Evolutionary conservation across 2,113 vertebrate genomes (phyloP), one percentile per base, ranked within the genome.

Genomic region (Pteronura brasiliensis): DNA sequence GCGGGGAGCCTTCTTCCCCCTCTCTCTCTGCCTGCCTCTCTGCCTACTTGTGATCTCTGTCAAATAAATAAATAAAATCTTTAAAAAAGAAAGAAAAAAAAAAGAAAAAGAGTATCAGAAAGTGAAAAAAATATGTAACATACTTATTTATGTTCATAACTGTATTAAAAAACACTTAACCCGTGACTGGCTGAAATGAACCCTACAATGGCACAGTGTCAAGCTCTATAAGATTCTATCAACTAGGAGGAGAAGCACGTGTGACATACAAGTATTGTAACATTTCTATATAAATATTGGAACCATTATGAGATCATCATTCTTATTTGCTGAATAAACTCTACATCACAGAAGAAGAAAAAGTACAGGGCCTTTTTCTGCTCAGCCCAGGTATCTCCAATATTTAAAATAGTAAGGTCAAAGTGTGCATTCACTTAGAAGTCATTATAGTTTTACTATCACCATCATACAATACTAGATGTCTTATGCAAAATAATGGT

Each of bases 321-420:
- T 90, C 82, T 95, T 82, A 88, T 44, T 77, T 94, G 29, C 44
- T 82, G 34, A 86, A 81, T 4, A 96, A 74, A 95, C 29, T 77
- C 83, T 76, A 49, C 21, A 23, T 3, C 71, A 17, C 21, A 81
- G 63, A 88, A 74, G 47, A 44, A 90, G 29, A 96, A 88, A 83
- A 63, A 47, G 34, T 34, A 94, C 2, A 27, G 29, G 25, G 20
- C 23, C 6, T 79, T 88, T 92, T 91, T 93, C 86, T 88, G 69
- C 18, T 21, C 55, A 93, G 52, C 3, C n/a, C 86, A 83, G 49
- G 14, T 21, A 67, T 17, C n/a, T 76, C 36, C 36, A 93, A 52
- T 84, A 93, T 85, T 95, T 93, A 93, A 95, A 91, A 96, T 2
- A 76, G 29, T 77, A 89, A 95, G 71, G 52, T 82, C 44, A 59